Evolutionary conservation across 2,113 vertebrate genomes (phyloP).

Genomic region (Ibidorhyncha struthersii): DNA sequence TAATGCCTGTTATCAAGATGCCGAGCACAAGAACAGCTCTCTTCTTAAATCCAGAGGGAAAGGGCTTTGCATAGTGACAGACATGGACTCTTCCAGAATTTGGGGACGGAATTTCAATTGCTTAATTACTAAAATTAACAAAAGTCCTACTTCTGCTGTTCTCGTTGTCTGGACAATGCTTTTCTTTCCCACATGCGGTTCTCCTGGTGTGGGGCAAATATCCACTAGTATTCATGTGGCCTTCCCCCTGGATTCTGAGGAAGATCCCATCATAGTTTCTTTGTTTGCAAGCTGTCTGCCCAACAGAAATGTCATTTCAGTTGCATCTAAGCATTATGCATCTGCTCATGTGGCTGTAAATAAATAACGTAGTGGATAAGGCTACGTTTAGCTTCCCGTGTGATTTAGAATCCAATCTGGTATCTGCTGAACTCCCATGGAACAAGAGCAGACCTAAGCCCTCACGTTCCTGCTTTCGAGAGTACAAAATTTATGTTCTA

Average conservation of each 20-base stretch:
- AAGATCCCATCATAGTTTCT: neutral
- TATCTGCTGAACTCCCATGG: neutral
- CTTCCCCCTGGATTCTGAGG: neutral
- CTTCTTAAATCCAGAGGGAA: neutral
- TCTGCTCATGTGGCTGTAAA: constrained; percentile 46
- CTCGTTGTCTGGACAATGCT: neutral
- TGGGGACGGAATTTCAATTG: neutral
- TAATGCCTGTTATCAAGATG: neutral
- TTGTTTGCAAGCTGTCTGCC: constrained; percentile 34
- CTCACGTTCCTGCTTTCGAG: neutral
- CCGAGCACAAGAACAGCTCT: neutral
- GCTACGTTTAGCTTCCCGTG: neutral
- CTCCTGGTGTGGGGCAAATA: neutral
- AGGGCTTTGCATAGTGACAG: neutral
- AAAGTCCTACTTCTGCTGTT: neutral
- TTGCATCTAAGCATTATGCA: constrained; percentile 40
- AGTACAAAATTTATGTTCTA: neutral
- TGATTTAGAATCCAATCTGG: constrained; percentile 37
- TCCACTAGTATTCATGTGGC: neutral
- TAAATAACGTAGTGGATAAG: constrained; percentile 25
- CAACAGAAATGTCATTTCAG: constrained; percentile 46
- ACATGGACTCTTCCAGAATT: neutral
- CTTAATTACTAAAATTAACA: neutral
- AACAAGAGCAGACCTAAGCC: neutral
- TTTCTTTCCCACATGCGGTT: neutral